Conservation (phyloP, 2,797 vertebrate species). For the Clarias platycephalus region DNA sequence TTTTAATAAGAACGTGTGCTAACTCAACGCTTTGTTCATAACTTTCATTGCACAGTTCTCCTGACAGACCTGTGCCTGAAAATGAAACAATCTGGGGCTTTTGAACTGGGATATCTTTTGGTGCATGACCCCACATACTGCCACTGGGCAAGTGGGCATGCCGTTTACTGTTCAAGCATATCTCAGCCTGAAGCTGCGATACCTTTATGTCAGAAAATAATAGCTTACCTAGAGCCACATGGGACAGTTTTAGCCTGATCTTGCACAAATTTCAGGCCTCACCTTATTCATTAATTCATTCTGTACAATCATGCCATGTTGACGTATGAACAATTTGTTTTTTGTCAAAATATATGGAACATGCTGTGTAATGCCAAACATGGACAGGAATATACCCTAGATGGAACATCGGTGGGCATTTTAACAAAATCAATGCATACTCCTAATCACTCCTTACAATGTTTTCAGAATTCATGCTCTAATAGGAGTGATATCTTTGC, state of each 20-base stretch:
- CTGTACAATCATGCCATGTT: neutral
- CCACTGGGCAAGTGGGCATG: neutral
- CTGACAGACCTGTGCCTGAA: neutral
- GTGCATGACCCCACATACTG: neutral
- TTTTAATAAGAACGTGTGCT: neutral
- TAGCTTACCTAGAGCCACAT: neutral
- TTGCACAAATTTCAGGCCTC: neutral
- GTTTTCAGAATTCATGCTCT: neutral
- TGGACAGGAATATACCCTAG: neutral
- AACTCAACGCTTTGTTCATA: neutral
- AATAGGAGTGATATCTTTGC: neutral
- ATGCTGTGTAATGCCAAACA: neutral
- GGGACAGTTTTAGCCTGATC: neutral
- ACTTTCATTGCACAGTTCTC: neutral
- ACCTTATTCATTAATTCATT: neutral
- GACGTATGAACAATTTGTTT: neutral
- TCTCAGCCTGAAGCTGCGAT: neutral
- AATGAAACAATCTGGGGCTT: neutral
- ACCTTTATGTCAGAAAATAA: constrained; percentile 2
- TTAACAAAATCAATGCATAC: neutral
- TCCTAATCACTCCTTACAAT: neutral
- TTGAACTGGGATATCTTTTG: neutral
- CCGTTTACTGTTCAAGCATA: neutral
- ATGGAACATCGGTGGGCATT: neutral
- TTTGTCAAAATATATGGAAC: neutral